These are phyloP conservation scores for Sternotherus odoratus DNA, from an alignment of 2,797 vertebrate genomes.

Conservation along the genomic window DNA sequence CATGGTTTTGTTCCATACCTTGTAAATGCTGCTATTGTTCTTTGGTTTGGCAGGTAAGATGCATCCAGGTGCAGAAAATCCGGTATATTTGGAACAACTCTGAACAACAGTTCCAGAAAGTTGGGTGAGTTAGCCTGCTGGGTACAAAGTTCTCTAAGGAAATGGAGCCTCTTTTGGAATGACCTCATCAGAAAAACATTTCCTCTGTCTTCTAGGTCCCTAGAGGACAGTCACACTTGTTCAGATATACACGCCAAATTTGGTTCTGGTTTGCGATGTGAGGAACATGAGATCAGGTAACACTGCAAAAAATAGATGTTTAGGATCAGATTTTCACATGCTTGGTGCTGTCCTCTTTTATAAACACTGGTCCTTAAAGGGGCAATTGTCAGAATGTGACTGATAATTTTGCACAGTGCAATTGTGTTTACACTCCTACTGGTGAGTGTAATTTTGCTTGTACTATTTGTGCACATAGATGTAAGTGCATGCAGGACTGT, in stretches of 20 bases:
- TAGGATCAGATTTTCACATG: neutral
- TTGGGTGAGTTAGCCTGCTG: constrained; percentile 78
- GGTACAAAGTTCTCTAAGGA: neutral
- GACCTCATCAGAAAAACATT: neutral
- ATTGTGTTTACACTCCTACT: neutral
- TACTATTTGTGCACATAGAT: neutral
- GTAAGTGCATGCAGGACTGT: neutral
- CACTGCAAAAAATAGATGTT: neutral
- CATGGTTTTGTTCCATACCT: neutral
- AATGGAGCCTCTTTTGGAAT: neutral
- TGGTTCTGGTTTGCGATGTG: constrained; percentile 78
- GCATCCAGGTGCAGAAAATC: constrained; percentile 83
- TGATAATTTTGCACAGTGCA: neutral
- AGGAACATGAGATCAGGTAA: constrained; percentile 82
- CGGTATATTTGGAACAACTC: constrained; percentile 82
- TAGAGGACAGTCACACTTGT: constrained; percentile 82
- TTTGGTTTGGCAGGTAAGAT: constrained; percentile 78
- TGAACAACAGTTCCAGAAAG: constrained; percentile 79
- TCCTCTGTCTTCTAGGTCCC: constrained; percentile 70
- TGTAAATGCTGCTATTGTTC: neutral
- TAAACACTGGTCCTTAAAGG: neutral
- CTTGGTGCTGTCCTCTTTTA: neutral
- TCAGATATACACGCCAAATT: constrained; percentile 79
- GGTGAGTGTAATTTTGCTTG: neutral
- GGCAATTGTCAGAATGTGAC: neutral